phyloP scores from a whole-genome alignment of 2,113 vertebrate genomes.

The Lepisosteus osseus region DNA sequence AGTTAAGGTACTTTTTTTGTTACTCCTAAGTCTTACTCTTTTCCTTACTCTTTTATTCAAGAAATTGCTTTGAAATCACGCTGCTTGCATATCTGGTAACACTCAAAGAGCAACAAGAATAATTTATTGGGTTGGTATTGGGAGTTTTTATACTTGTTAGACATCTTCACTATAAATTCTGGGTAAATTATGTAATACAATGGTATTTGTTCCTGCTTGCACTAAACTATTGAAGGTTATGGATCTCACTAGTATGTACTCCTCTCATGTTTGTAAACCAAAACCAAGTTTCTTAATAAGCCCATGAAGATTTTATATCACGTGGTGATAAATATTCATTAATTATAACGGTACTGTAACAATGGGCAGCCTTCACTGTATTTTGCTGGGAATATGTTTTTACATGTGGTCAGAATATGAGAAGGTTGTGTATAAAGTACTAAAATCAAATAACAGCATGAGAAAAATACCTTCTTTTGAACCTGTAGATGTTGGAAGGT shows the following conservation, averaged over 20 bases:
- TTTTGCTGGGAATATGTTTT: conserved; percentile 42
- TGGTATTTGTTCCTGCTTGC: conserved; percentile 18
- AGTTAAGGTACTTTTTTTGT: too few species aligned
- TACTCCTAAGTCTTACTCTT: too few species aligned
- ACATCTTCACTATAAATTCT: neutral
- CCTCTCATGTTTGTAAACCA: conserved; percentile 35
- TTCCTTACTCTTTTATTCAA: too few species aligned
- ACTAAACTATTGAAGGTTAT: conserved; percentile 42
- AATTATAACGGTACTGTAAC: conserved; percentile 18
- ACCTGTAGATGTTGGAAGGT: too few species aligned
- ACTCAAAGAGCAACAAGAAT: too few species aligned
- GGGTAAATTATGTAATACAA: too few species aligned
- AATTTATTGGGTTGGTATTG: too few species aligned
- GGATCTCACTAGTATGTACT: conserved; percentile 24
- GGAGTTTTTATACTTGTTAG: neutral
- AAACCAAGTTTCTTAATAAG: conserved; percentile 31
- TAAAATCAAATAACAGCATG: conserved; percentile 29
- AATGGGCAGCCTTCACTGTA: conserved; percentile 33
- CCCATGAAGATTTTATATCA: conserved; percentile 28
- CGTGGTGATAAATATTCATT: conserved; percentile 49
- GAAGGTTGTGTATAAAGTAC: conserved; percentile 43
- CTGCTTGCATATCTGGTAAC: too few species aligned
- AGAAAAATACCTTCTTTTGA: too few species aligned
- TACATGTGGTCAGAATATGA: conserved; percentile 32
- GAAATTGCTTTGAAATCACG: too few species aligned